These are phyloP conservation scores for Fragariocoptes setiger DNA, from an alignment of 1,140 invertebrate genomes.

Conservation along the genomic window DNA sequence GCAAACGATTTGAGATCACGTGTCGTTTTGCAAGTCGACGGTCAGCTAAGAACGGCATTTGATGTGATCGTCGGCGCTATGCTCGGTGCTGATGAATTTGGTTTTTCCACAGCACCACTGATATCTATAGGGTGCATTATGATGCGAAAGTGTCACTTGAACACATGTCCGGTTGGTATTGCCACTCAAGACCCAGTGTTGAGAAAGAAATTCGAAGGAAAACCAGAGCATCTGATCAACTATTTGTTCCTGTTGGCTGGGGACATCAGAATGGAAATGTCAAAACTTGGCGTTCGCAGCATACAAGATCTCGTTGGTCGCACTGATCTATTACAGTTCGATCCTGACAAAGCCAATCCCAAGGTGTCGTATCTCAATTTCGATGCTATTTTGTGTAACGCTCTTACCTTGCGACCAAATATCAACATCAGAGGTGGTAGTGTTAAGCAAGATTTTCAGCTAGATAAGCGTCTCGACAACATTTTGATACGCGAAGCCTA, in stretches of 20 bases:
- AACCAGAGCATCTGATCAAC: constrained; percentile 89
- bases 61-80: constrained; percentile 86
- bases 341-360: constrained; percentile 23
- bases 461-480: constrained; percentile 63
- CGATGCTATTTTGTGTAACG: constrained; percentile 50
- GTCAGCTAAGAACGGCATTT: constrained; percentile 42
- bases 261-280: constrained; percentile 64
- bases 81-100: constrained; percentile 89
- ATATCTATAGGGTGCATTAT: constrained; percentile 93
- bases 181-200: constrained; percentile 80
- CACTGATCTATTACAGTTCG: constrained; percentile 39
- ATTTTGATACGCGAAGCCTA: constrained; percentile 37
- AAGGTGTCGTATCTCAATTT: constrained; percentile 65
- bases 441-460: constrained; percentile 50
- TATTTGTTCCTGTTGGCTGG: constrained; percentile 90
- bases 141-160: constrained; percentile 98
- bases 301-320: constrained; percentile 80
- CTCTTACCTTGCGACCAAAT: constrained; percentile 50
- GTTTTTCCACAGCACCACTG: constrained; percentile 87
- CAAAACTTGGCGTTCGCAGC: constrained; percentile 48
- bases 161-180: constrained; percentile 93
- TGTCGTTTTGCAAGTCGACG: constrained; percentile 18
- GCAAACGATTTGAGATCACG: constrained; percentile 50
- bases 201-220: constrained; percentile 80
- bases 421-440: constrained; percentile 69